Conservation (phyloP, 30 jellyfish, hydroid and myxozoan genomes). For the Aurelia aurita region DNA sequence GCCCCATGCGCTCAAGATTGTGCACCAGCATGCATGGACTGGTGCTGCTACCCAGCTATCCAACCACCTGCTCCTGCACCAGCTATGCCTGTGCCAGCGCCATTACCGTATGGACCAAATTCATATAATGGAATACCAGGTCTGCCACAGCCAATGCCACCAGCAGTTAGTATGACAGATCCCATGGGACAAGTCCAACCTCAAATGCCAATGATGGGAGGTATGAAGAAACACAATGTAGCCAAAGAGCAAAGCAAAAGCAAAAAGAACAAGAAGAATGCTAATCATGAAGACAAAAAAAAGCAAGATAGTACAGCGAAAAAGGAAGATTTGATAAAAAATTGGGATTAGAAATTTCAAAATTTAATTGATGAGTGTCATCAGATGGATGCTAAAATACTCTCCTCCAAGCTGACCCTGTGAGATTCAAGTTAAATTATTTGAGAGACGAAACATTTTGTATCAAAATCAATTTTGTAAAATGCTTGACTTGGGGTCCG, state of each 20-base stretch:
- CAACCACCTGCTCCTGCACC: constrained; percentile 91
- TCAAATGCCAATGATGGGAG: constrained; percentile 67
- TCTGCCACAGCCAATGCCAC: constrained; percentile 76
- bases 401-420: no score
- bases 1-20: constrained; percentile 96
- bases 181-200: constrained; percentile 51
- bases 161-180: constrained; percentile 65
- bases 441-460: no score
- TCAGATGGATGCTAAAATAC: no score
- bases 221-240: constrained; percentile 59
- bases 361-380: no score
- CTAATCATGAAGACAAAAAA: background rate
- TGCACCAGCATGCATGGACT: constrained; percentile 99
- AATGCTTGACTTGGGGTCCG: no score
- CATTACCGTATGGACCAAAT: constrained; percentile 69
- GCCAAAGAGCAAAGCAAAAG: constrained; percentile 44
- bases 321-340: background rate
- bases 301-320: background rate
- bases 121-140: constrained; percentile 73
- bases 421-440: no score
- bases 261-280: constrained; percentile 54
- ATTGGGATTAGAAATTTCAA: background rate
- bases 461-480: no score
- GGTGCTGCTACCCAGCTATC: constrained; percentile 93
- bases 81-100: constrained; percentile 86